Base-by-base conservation (phyloP, 2,888 invertebrate species). In the Steinernema hermaphroditum region DNA sequence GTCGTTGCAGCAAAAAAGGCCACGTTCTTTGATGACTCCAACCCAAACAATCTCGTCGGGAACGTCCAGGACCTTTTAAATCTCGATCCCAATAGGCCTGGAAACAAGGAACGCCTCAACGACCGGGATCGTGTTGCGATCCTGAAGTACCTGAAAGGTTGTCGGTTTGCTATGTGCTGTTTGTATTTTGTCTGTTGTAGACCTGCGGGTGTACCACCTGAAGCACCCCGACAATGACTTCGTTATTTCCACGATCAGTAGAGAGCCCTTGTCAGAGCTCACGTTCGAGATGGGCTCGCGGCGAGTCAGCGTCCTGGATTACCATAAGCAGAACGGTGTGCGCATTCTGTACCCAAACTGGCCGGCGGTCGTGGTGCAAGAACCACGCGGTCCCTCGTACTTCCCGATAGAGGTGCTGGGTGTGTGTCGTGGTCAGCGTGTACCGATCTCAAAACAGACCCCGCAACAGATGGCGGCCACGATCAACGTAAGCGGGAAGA, bases 381-480 rank as follows among this genome's bases (percentile, higher is more conserved):
- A 27, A 14, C 54, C 54, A 6, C 54, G 54, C 6, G 22, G 24
- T 8, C 14, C 14, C n/a, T 24, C 6, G 6, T 54, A 22, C 54
- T 54, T 54, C 19, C 54, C 54, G 19, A 54, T 54, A 8, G 54
- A 54, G 54, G 27, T 54, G 14, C 54, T 54, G 9, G 54, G 27
- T 8, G 54, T 54, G n/a, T 2, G n/a, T 16, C 54, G 12, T 14
- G 54, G 54, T 22, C 54, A 54, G 54, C 2, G 54, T 2, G 54
- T 54, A 8, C 54, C 54, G 2, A 54, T 54, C 27, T 54, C 54
- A 8, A 54, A 54, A 27, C 54, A 54, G 54, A 54, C 54, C 2
- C 54, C 24, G 6, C 9, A 27, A 6, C 54, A 54, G 54, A 54
- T 54, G 54, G 16, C 6, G 2, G 54, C 22, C 12, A 54, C 54